Conservation (phyloP, 2,888 invertebrate species). For the Drosophila monieri region DNA sequence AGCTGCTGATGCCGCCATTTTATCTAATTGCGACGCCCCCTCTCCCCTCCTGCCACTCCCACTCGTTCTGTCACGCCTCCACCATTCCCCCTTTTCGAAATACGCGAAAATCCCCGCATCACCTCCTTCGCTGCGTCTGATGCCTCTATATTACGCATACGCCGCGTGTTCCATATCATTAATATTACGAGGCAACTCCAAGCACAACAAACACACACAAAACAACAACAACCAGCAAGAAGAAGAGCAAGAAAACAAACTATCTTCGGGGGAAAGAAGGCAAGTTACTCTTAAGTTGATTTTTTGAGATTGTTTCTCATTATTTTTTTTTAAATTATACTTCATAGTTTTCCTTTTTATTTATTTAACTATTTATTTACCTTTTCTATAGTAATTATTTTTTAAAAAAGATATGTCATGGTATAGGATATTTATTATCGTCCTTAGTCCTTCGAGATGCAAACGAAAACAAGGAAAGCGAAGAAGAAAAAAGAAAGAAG, state of each 20-base stretch:
- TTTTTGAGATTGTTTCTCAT: too few species aligned
- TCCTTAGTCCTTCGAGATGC: too few species aligned
- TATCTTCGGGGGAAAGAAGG: slow-evolving; percentile 5
- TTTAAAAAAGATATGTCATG: too few species aligned
- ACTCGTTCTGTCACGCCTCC: background rate
- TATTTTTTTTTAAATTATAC: too few species aligned
- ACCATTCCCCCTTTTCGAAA: background rate
- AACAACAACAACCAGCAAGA: slow-evolving; percentile 5
- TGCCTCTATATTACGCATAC: slow-evolving; percentile 55
- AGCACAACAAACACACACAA: slow-evolving; percentile 45
- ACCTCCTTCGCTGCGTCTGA: background rate
- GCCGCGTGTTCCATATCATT: slow-evolving; percentile 71
- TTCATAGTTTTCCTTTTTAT: too few species aligned
- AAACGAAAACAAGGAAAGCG: too few species aligned
- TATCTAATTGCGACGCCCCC: slow-evolving; percentile 74
- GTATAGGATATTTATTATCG: too few species aligned
- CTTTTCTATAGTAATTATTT: too few species aligned
- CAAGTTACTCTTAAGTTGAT: background rate
- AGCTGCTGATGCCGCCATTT: slow-evolving; percentile 66
- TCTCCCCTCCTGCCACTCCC: background rate
- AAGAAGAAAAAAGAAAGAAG: too few species aligned
- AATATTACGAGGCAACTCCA: slow-evolving; percentile 58
- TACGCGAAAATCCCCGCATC: background rate
- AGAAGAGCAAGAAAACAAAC: background rate
- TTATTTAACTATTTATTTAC: too few species aligned